phyloP scores from a whole-genome alignment of 2,113 vertebrate species.

The Scortum barcoo region DNA sequence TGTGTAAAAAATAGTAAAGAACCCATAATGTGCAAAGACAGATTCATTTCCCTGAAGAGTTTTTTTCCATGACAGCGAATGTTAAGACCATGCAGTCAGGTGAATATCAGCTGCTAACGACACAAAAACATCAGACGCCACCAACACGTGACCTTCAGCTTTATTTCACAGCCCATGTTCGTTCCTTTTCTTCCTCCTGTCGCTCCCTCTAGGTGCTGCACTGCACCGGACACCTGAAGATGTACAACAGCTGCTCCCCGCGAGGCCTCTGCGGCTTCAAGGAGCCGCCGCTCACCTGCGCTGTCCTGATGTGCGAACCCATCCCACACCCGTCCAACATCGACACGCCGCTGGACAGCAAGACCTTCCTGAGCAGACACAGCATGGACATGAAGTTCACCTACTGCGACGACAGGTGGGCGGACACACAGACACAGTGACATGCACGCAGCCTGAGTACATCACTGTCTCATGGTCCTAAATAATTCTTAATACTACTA shows the following conservation, averaged over 20 bases:
- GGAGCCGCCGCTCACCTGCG: conserved; percentile 93
- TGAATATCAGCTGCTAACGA: background rate
- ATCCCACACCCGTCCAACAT: conserved; percentile 97
- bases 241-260: conserved; percentile 88
- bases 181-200: background rate
- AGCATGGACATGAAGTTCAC: conserved; percentile 99
- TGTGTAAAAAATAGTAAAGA: background rate
- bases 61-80: background rate
- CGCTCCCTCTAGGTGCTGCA: conserved; percentile 90
- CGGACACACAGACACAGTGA: background rate
- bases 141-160: background rate
- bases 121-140: background rate
- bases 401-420: conserved; percentile 96
- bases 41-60: too few relatives aligned
- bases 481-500: too few relatives aligned
- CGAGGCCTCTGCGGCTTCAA: conserved; percentile 90
- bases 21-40: background rate
- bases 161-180: background rate
- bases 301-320: conserved; percentile 96
- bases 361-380: conserved; percentile 96
- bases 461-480: too few relatives aligned
- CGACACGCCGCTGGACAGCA: conserved; percentile 97
- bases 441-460: background rate
- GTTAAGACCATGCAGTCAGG: background rate
- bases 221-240: conserved; percentile 95